Base-by-base conservation (phyloP, 2,888 invertebrate species). In the Noctua janthina region DNA sequence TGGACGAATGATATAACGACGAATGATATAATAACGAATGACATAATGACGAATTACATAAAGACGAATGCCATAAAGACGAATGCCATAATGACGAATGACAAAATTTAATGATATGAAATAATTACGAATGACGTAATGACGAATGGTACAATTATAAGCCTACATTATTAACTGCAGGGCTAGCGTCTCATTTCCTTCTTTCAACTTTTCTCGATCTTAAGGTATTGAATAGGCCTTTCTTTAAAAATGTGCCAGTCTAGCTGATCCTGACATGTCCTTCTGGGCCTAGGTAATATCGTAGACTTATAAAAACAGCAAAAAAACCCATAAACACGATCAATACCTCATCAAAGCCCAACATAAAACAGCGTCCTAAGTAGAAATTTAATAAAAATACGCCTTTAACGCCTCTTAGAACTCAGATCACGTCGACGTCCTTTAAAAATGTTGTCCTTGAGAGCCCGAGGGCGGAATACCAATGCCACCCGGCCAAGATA, bases 381-480 rank as follows among this genome's bases (percentile, higher is more conserved):
- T 78, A 74, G 46, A 74, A 78, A 68, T 84, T 85, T 87, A 83
- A 84, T 87, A 83, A 82, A 77, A 87, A 88, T 81, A 90, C 76
- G 68, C 76, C 74, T 80, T 79, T 79, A 76, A 74, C 72, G 68
- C 68, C 29, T 81, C 78, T 88, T 86, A 79, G 68, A 17, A 67
- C 46, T 56, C 87, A 56, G 80, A 74, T 79, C 89, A 89, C 89
- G 89, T 90, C 85, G 72, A 6, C 66, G 87, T 87, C 82, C 81
- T 88, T 88, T 89, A 90, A 88, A 89, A 87, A 79, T 79, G 86
- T 87, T 88, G 87, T 86, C 82, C 81, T 83, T 79, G 78, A 68
- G 8, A 51, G 20, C 64, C 15, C 74, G 85, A 76, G 83, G 73
- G 70, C 2, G 73, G 90, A 90, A 88, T 89, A 89, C 79, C 84